phyloP scores from a whole-genome alignment of 2,797 vertebrate species.

The Coregonus suidteri region DNA sequence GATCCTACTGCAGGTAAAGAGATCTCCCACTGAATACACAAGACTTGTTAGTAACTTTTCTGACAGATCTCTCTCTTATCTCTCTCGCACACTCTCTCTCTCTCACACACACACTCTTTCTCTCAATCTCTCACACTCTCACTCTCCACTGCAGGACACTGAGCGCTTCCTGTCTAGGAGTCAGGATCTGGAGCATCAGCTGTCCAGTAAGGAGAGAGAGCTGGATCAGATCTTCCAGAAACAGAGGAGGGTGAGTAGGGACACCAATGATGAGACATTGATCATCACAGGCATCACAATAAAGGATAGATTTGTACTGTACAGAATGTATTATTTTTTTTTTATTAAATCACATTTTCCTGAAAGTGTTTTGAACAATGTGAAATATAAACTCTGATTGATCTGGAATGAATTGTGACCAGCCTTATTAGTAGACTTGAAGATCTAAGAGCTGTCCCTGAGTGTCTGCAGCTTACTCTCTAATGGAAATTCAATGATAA shows the following conservation, averaged over 20 bases:
- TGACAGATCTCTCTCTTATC: neutral
- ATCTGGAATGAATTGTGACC: neutral
- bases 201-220: conserved; percentile 85
- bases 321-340: neutral
- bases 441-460: neutral
- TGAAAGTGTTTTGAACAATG: conserved; percentile 8
- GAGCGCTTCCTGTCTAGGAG: conserved; percentile 83
- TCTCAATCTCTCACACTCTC: neutral
- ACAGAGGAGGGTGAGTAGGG: conserved; percentile 80
- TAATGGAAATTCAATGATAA: conserved; percentile 3
- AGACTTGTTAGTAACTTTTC: neutral
- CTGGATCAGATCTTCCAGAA: conserved; percentile 83
- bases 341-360: neutral
- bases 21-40: neutral
- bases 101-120: no score
- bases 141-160: conserved; percentile 75
- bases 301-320: neutral
- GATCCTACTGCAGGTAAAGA: conserved; percentile 83
- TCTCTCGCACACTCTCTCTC: no score
- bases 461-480: conserved; percentile 10
- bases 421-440: neutral
- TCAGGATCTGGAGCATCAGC: conserved; percentile 82
- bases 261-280: no score
- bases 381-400: neutral
- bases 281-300: neutral